A percentile compares a stretch with the other conserved stretches of the same genome.
Conservation (phyloP, 2,113 vertebrate species). For the Mobula hypostoma region DNA sequence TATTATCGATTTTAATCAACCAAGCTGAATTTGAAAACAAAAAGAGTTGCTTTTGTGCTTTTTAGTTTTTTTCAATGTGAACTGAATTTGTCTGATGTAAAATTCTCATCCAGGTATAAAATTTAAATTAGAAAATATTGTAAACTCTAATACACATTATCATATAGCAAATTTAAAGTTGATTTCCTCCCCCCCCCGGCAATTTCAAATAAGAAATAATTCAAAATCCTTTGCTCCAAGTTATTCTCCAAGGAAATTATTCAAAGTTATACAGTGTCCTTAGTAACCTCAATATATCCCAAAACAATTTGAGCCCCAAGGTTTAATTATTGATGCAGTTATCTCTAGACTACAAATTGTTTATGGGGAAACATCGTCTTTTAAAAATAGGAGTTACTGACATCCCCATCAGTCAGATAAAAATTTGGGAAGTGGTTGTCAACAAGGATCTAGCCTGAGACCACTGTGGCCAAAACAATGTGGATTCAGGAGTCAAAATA, state of each 20-base stretch:
- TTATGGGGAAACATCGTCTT: too few species aligned
- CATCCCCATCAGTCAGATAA: too few species aligned
- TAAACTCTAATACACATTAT: background rate
- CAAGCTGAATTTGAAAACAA: background rate
- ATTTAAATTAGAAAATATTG: background rate
- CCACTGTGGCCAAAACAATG: background rate
- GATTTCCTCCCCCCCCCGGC: background rate
- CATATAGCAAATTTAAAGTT: background rate
- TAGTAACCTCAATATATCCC: background rate
- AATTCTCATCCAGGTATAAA: background rate
- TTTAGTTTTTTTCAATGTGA: background rate
- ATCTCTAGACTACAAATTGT: background rate
- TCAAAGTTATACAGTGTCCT: background rate
- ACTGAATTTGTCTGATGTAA: background rate
- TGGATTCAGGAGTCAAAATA: too few species aligned
- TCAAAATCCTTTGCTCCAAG: background rate
- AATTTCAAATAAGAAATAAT: background rate
- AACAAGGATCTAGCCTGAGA: background rate
- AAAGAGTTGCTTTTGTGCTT: background rate
- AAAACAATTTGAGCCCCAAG: background rate
- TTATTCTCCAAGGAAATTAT: background rate
- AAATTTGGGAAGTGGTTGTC: too few species aligned
- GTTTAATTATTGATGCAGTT: background rate
- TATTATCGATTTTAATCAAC: background rate
- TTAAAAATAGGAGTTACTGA: too few species aligned